Evolutionary conservation across 2,888 invertebrate species (phyloP).

Genomic region (Andrena haemorrhoa): DNA sequence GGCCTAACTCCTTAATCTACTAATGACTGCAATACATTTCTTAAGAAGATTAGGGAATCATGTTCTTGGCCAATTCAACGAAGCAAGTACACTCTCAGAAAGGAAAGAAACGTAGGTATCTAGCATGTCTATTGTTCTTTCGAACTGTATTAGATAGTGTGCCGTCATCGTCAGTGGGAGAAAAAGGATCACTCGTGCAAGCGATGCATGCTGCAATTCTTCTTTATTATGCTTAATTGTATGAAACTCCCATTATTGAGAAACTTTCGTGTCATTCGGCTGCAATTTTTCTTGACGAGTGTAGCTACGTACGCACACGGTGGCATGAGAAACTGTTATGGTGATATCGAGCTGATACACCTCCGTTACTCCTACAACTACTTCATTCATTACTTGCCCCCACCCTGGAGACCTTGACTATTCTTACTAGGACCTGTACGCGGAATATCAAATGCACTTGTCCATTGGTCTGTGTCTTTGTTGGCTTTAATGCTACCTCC

Average conservation of each 20-base stretch:
- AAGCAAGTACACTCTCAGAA: no score
- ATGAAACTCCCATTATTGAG: background rate
- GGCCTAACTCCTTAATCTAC: no score
- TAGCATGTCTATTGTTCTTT: no score
- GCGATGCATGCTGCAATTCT: background rate
- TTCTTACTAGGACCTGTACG: slow-evolving; percentile 25
- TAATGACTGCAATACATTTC: no score
- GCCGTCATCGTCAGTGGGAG: background rate
- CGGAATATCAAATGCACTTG: slow-evolving; percentile 17
- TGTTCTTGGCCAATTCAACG: no score
- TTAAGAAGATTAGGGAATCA: no score
- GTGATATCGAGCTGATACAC: slow-evolving; percentile 36
- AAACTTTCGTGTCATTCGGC: background rate
- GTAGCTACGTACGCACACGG: background rate
- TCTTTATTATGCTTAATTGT: background rate
- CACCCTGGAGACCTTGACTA: slow-evolving; percentile 4
- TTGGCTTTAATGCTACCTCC: background rate
- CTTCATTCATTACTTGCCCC: slow-evolving; percentile 45
- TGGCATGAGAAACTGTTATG: slow-evolving; percentile 25
- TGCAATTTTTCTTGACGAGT: background rate
- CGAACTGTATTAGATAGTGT: background rate
- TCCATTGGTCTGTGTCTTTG: background rate
- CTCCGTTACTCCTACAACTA: slow-evolving; percentile 55
- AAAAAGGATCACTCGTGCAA: background rate
- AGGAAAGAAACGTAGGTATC: no score